A percentile compares a stretch with the other conserved stretches of the same genome.
These are phyloP conservation scores for Zaprionus capensis DNA, from an alignment of 1,140 invertebrate species.

Conservation along the genomic window DNA sequence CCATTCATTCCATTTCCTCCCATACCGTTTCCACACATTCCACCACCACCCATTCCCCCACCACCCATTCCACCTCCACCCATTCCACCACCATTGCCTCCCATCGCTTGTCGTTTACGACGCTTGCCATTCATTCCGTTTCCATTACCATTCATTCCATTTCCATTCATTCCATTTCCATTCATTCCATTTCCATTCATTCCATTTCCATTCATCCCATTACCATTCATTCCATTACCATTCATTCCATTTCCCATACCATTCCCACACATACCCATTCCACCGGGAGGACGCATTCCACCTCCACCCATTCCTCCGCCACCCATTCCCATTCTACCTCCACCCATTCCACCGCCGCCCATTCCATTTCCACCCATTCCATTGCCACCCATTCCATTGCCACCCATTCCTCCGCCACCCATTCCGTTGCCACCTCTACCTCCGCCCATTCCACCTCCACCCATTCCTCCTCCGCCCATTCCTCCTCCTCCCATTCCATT, in stretches of 20 bases:
- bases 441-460: slow-evolving; percentile 5
- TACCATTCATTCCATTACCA: slow-evolving; percentile 14
- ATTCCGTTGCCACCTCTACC: background rate
- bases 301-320: background rate
- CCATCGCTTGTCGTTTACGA: background rate
- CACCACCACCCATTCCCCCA: too few species aligned
- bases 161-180: slow-evolving; percentile 20
- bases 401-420: slow-evolving; percentile 16
- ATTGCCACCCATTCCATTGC: slow-evolving; percentile 3
- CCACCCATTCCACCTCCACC: background rate
- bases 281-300: slow-evolving; percentile 1
- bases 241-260: slow-evolving; percentile 24
- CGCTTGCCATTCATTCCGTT: background rate
- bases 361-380: slow-evolving; percentile 17
- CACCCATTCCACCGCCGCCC: slow-evolving; percentile 1
- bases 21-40: too few species aligned
- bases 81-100: slow-evolving; percentile 22
- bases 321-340: background rate
- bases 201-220: slow-evolving; percentile 17
- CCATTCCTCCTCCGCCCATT: slow-evolving; percentile 14
- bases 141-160: slow-evolving; percentile 15
- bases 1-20: background rate
- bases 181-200: background rate
- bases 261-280: slow-evolving; percentile 1
- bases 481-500: slow-evolving; percentile 20